phyloP scores from a whole-genome alignment of 1,140 invertebrate species.

The Drosophila paulistorum region DNA sequence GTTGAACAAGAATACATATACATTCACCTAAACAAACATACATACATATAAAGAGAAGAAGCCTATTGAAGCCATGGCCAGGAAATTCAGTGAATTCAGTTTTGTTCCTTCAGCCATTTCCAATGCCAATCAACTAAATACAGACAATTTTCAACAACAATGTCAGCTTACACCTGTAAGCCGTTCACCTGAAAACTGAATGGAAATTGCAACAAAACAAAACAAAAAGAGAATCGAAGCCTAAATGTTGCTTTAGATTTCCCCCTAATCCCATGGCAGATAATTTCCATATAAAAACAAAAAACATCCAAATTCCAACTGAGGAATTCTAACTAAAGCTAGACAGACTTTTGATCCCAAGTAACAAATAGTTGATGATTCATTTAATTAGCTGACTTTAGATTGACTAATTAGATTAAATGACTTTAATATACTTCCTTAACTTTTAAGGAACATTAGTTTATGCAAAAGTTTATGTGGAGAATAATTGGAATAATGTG shows the following conservation, averaged over 20 bases:
- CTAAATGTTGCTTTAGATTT: background rate
- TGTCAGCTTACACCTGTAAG: constrained; percentile 9
- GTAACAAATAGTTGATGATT: too few relatives aligned
- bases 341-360: too few relatives aligned
- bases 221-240: too few relatives aligned
- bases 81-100: background rate
- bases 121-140: constrained; percentile 4
- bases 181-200: background rate
- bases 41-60: background rate
- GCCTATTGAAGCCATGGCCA: background rate
- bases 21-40: background rate
- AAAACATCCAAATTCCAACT: too few relatives aligned
- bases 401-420: too few relatives aligned
- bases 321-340: too few relatives aligned
- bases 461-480: too few relatives aligned
- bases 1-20: background rate
- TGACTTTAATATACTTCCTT: too few relatives aligned
- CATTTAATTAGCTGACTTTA: too few relatives aligned
- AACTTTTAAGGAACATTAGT: too few relatives aligned
- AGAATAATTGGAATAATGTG: too few relatives aligned
- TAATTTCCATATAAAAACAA: too few relatives aligned
- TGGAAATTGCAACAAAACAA: background rate
- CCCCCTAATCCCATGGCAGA: background rate
- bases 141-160: background rate
- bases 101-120: background rate